Conservation (phyloP, 37 sponge, comb jelly and placozoan genomes). For the Halisarca cf. caerulea region DNA sequence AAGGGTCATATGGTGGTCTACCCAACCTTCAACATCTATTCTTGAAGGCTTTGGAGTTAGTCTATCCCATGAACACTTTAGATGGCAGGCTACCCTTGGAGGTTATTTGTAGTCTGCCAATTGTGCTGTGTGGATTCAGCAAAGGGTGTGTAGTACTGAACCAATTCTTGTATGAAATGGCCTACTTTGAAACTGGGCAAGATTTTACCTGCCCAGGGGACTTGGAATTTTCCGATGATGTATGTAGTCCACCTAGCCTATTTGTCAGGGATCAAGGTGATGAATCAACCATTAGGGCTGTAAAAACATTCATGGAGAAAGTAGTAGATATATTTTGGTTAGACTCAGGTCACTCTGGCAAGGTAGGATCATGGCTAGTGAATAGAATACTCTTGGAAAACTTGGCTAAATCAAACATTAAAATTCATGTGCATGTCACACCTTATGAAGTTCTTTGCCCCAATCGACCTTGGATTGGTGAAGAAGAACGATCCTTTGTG, state of each 20-base stretch:
- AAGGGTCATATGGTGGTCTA: constrained; percentile 44
- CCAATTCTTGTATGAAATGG: constrained; percentile 77
- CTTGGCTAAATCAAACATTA: constrained; percentile 32
- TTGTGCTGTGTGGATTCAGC: constrained; percentile 81
- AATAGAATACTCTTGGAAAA: constrained; percentile 39
- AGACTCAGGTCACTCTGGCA: constrained; percentile 87
- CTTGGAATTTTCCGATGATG: background rate
- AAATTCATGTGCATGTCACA: constrained; percentile 75
- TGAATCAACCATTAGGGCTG: background rate
- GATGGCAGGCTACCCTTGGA: background rate
- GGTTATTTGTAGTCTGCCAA: constrained; percentile 29
- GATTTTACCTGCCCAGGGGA: background rate
- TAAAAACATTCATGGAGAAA: constrained; percentile 41
- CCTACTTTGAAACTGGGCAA: constrained; percentile 11
- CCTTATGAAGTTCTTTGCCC: constrained; percentile 79
- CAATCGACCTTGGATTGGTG: constrained; percentile 66
- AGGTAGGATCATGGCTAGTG: constrained; percentile 76
- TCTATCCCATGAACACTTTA: background rate
- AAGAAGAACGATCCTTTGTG: constrained; percentile 69
- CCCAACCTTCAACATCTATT: constrained; percentile 50
- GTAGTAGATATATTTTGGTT: constrained; percentile 79
- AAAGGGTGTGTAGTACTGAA: constrained; percentile 94
- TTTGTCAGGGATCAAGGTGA: no score
- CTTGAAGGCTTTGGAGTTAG: constrained; percentile 31
- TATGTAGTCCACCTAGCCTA: no score